Evolutionary conservation across 1,140 invertebrate genomes (phyloP).

Genomic region (Dysdera silvatica): DNA sequence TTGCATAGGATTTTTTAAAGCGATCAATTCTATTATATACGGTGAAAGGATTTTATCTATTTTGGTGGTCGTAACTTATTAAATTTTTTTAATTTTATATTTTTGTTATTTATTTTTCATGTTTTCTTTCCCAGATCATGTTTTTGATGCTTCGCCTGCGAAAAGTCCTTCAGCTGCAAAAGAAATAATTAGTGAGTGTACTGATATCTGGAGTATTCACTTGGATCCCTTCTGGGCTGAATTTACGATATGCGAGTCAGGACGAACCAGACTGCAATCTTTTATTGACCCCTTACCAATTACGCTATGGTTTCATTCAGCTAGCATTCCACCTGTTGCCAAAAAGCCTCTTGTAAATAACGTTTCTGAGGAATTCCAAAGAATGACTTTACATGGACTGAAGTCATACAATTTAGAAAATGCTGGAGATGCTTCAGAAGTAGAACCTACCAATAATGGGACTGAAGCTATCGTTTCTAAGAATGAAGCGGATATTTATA

Average conservation of each 20-base stretch:
- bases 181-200: slow-evolving; percentile 9
- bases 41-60: too few relatives aligned
- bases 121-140: too few relatives aligned
- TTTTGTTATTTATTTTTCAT: too few relatives aligned
- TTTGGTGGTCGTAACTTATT: too few relatives aligned
- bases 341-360: slow-evolving; percentile 31
- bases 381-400: slow-evolving; percentile 12
- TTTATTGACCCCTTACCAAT: slow-evolving; percentile 84
- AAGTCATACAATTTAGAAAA: slow-evolving; percentile 17
- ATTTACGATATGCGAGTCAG: slow-evolving; percentile 71
- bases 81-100: too few relatives aligned
- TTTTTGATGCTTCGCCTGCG: too few relatives aligned
- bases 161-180: too few relatives aligned
- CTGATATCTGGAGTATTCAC: slow-evolving; percentile 72
- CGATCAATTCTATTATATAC: too few relatives aligned
- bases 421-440: background rate
- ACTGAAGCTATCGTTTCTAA: background rate
- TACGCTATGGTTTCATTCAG: slow-evolving; percentile 61
- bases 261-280: slow-evolving; percentile 61
- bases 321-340: slow-evolving; percentile 9
- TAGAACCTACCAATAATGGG: slow-evolving; percentile 4
- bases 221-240: slow-evolving; percentile 88
- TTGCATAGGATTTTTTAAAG: too few relatives aligned
- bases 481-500: slow-evolving; percentile 27
- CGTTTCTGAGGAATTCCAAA: slow-evolving; percentile 43